These are phyloP conservation scores for Zootermopsis nevadensis DNA, from an alignment of 2,888 invertebrate genomes.

Conservation along the genomic window DNA sequence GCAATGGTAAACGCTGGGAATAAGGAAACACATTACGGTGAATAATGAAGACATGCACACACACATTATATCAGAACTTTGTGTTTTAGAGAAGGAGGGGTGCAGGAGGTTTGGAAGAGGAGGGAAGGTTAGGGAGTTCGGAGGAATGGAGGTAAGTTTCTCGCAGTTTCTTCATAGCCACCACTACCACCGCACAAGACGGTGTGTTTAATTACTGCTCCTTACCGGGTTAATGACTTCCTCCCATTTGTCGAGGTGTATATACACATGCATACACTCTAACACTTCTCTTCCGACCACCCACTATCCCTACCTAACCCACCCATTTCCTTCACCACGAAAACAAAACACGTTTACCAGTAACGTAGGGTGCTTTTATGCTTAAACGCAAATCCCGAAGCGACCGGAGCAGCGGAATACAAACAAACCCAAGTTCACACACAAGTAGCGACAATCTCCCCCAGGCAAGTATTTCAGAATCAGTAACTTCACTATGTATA, in stretches of 20 bases:
- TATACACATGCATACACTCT: constrained; percentile 8
- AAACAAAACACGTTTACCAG: constrained; percentile 26
- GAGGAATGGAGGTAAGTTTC: constrained; percentile 39
- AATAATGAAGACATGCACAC: constrained; percentile 47
- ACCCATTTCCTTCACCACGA: neutral
- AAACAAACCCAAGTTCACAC: constrained; percentile 2
- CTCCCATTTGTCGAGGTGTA: constrained; percentile 48
- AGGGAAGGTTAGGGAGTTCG: constrained; percentile 9
- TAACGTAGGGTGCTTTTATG: constrained; percentile 10
- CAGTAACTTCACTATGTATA: constrained; percentile 12
- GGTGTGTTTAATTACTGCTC: constrained; percentile 47
- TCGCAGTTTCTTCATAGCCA: constrained; percentile 25
- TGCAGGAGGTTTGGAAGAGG: constrained; percentile 8
- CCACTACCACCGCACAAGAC: constrained; percentile 22
- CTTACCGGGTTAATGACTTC: constrained; percentile 48
- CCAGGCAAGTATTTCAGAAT: constrained; percentile 20
- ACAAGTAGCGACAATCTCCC: neutral
- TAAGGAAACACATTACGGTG: constrained; percentile 47
- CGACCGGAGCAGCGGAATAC: neutral
- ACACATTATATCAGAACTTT: constrained; percentile 40
- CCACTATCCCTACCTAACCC: neutral
- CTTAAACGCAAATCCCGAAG: neutral
- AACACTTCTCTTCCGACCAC: constrained; percentile 28
- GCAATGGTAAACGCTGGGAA: constrained; percentile 25
- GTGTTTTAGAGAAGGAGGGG: constrained; percentile 11